Conservation (phyloP, 2,888 invertebrate species). For the Hecatera dysodea region DNA sequence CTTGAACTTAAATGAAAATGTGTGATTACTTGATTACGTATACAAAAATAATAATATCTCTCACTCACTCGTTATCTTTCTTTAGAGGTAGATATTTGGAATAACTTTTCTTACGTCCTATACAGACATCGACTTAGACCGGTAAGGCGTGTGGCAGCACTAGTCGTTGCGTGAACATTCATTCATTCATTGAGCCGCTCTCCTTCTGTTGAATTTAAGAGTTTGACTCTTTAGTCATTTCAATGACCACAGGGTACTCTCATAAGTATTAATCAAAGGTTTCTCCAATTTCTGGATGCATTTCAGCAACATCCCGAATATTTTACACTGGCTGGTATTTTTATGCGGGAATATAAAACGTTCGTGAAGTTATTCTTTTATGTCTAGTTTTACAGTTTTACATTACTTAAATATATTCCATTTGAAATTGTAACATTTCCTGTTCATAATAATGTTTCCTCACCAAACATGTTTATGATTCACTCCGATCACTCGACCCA, state of each 20-base stretch:
- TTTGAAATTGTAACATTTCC: slow-evolving; percentile 52
- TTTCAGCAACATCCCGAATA: neutral
- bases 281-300: slow-evolving; percentile 4
- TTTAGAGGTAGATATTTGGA: neutral
- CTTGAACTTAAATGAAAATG: no score
- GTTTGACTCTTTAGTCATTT: slow-evolving; percentile 53
- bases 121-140: slow-evolving; percentile 29
- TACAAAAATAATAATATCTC: no score
- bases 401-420: slow-evolving; percentile 14
- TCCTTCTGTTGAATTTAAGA: slow-evolving; percentile 53
- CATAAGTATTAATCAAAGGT: slow-evolving; percentile 21
- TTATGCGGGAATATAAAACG: neutral
- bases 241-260: slow-evolving; percentile 36
- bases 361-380: neutral
- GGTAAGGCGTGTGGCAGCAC: slow-evolving; percentile 48
- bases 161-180: slow-evolving; percentile 46
- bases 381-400: slow-evolving; percentile 9
- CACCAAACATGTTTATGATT: slow-evolving; percentile 56
- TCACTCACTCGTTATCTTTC: no score
- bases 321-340: neutral
- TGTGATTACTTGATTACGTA: no score
- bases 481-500: slow-evolving; percentile 47
- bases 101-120: neutral
- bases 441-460: slow-evolving; percentile 39
- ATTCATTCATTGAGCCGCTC: slow-evolving; percentile 57